phyloP scores from a whole-genome alignment of 2,113 vertebrate species.

The Nothocercus nigrocapillus region DNA sequence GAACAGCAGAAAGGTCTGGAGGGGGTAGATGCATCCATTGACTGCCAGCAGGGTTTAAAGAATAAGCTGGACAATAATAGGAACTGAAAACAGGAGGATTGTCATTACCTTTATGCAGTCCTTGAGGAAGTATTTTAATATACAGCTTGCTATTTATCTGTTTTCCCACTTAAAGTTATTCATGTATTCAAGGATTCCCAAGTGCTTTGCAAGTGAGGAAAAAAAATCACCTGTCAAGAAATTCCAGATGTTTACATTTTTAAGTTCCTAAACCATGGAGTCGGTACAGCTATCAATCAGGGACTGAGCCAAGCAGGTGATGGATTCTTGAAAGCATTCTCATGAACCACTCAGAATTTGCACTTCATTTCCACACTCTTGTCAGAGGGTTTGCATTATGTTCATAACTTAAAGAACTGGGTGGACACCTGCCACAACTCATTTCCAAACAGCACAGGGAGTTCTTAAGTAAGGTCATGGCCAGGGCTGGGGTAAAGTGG shows the following conservation, averaged over 20 bases:
- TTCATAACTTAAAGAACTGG: background rate
- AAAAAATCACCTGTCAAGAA: conserved; percentile 46
- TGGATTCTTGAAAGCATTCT: conserved; percentile 18
- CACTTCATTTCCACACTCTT: background rate
- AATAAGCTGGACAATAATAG: background rate
- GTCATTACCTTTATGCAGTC: background rate
- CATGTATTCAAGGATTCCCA: background rate
- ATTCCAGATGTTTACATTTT: conserved; percentile 43
- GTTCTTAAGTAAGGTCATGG: background rate
- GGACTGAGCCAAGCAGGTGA: conserved; percentile 12
- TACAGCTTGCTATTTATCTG: background rate
- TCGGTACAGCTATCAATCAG: conserved; percentile 12
- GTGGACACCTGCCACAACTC: background rate
- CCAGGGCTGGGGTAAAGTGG: background rate
- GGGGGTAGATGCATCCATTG: background rate
- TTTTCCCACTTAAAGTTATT: conserved; percentile 23
- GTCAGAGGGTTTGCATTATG: background rate
- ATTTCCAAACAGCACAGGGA: background rate
- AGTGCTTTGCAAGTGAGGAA: conserved; percentile 14
- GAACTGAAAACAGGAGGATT: background rate
- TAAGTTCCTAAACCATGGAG: background rate
- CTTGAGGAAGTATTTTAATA: conserved; percentile 6
- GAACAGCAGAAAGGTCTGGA: background rate
- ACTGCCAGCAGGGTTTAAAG: background rate
- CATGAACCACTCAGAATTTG: background rate